These are phyloP conservation scores for Botrylloides violaceus DNA, from an alignment of 23 tunicate genomes.

Conservation along the genomic window DNA sequence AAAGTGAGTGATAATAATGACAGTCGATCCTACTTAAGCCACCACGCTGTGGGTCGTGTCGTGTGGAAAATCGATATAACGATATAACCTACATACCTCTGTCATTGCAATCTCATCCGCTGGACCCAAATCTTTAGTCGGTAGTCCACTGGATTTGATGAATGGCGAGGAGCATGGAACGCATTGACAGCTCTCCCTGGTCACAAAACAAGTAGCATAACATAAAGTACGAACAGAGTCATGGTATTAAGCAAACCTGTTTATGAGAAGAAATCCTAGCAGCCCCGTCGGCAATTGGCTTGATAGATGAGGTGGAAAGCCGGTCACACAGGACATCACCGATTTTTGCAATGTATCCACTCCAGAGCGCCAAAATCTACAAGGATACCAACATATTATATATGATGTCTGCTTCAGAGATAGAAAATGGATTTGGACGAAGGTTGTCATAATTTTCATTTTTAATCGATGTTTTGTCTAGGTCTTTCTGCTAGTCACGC, in stretches of 20 bases:
- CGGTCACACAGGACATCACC: slow-evolving; percentile 20
- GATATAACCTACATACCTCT: too few species aligned
- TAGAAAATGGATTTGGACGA: too few species aligned
- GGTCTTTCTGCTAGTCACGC: too few species aligned
- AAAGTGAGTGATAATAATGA: too few species aligned
- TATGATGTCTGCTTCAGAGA: not conserved
- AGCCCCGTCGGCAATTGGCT: slow-evolving; percentile 39
- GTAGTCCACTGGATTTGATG: not conserved
- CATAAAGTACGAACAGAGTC: not conserved
- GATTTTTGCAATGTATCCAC: slow-evolving; percentile 58
- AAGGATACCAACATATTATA: not conserved
- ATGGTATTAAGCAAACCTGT: slow-evolving; percentile 15
- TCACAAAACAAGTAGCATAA: not conserved
- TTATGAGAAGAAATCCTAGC: slow-evolving; percentile 64
- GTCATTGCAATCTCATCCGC: not conserved
- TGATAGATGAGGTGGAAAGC: slow-evolving; percentile 17
- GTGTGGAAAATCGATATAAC: too few species aligned
- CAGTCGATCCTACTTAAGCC: too few species aligned
- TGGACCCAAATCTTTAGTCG: not conserved
- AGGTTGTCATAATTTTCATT: too few species aligned
- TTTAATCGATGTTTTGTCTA: too few species aligned
- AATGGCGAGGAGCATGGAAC: slow-evolving; percentile 3
- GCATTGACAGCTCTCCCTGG: slow-evolving; percentile 18
- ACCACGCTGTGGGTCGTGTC: too few species aligned
- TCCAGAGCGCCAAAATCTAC: slow-evolving; percentile 79